phyloP scores from a whole-genome alignment of 2,113 vertebrate species.

The Phasianus colchicus region DNA sequence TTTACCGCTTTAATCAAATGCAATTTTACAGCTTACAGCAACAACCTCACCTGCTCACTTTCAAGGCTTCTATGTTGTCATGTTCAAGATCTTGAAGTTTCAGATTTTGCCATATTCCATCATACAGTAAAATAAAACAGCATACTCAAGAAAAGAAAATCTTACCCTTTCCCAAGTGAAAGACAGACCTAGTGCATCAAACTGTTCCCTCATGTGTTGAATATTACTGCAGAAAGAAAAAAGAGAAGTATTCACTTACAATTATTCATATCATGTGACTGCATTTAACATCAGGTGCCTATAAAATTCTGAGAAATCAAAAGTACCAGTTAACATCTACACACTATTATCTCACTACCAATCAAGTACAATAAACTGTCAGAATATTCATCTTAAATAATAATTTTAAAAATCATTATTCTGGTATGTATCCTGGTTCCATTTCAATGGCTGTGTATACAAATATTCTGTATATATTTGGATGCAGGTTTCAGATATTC shows the following conservation, averaged over 20 bases:
- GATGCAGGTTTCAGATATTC: not conserved
- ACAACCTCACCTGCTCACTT: not conserved
- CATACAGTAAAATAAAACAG: not conserved
- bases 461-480: not conserved
- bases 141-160: not conserved
- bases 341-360: not conserved
- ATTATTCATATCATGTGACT: not conserved
- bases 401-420: not conserved
- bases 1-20: not conserved
- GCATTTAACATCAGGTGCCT: not conserved
- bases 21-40: not conserved
- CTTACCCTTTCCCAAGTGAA: conserved; percentile 97
- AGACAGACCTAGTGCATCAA: conserved; percentile 90
- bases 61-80: not conserved
- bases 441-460: not conserved
- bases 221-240: conserved; percentile 86
- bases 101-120: not conserved
- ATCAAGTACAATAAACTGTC: not conserved
- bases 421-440: not conserved
- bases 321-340: not conserved
- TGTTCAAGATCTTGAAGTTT: not conserved
- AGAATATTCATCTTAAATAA: not conserved
- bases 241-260: not conserved
- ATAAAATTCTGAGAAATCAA: not conserved
- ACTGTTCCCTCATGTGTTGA: conserved; percentile 90